Evolutionary conservation across 1,140 invertebrate genomes (phyloP).

Genomic region (Diplogasteroides magnus): DNA sequence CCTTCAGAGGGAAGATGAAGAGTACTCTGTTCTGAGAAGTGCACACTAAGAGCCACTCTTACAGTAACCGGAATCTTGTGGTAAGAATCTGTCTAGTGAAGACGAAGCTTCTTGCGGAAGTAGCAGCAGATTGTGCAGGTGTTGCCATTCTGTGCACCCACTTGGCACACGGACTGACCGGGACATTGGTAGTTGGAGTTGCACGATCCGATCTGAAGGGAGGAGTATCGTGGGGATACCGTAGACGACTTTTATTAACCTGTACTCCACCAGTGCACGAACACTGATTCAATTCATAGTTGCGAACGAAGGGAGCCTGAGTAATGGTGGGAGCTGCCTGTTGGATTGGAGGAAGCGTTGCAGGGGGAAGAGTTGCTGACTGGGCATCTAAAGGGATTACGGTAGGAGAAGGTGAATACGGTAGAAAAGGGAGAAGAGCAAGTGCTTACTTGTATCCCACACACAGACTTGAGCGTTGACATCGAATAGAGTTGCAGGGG

Average conservation of each 20-base stretch:
- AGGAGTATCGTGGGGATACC: too few species aligned
- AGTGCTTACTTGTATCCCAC: conserved; percentile 40
- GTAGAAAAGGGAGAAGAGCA: neutral
- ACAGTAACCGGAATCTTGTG: too few species aligned
- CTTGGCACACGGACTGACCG: conserved; percentile 49
- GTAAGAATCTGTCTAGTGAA: too few species aligned
- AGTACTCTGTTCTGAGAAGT: too few species aligned
- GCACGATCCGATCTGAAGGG: conserved; percentile 42
- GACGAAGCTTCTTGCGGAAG: conserved; percentile 45
- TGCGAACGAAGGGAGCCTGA: conserved; percentile 21
- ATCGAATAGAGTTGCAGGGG: conserved; percentile 49
- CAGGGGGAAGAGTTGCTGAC: conserved; percentile 31
- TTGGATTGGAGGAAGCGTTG: conserved; percentile 40
- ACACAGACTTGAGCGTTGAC: conserved; percentile 46
- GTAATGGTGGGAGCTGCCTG: conserved; percentile 19
- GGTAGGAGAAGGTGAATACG: neutral
- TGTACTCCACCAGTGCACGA: conserved; percentile 44
- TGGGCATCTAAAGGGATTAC: conserved; percentile 21
- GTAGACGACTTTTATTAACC: neutral
- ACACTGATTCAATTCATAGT: conserved; percentile 25
- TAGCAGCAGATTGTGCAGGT: conserved; percentile 46
- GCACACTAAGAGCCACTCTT: neutral
- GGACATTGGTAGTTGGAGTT: conserved; percentile 51
- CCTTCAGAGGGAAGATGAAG: neutral
- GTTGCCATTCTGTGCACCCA: conserved; percentile 35